Base-by-base conservation (phyloP, 2,797 vertebrate genomes). In the Eurystomus glaucurus region DNA sequence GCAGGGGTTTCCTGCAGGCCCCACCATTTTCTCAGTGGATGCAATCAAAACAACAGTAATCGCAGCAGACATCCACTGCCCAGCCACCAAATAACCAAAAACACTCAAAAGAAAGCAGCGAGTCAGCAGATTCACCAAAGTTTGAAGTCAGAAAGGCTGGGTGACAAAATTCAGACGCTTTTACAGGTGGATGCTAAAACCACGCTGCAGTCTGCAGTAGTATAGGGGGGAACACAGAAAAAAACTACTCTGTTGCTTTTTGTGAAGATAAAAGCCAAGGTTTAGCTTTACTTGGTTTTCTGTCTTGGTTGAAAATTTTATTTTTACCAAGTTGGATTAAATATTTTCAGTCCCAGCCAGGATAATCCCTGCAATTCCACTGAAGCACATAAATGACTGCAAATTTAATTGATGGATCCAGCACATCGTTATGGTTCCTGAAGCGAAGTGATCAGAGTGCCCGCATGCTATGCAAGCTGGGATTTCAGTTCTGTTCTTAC, bases 31-130 rank as follows among this genome's bases (percentile, higher is more conserved):
- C 91, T 94, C 52, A 45, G 85, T 71, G 75, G 82, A 45, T 20
- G n/a, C 88, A 93, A 90, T 93, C 45, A 66, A 96, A 97, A 96
- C 90, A 96, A 94, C 28, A 15, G 79, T 93, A 95, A 97, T 95
- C 1, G 0, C 74, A 88, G 88, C 85, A 93, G 95, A 96, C 92
- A 88, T 82, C 68, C 85, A 54, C n/a, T 91, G 61, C 54, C 79
- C 0, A 0, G 69, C 86, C 64, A 93, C 66, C 91, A 75, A 90
- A 95, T 62, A 54, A 83, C 76, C 74, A 76, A 78, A 94, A 95
- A n/a, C 46, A 54, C 65, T 74, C 62, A 65, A 55, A 96, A 91
- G 68, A 55, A 93, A 94, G 77, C 31, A 46, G 46, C 10, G 8
- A 89, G 74, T 66, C 85, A 94, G 72, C 69, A 85, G 81, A 65